These are phyloP conservation scores for Eupithecia centaureata DNA, from an alignment of 2,888 invertebrate genomes.

Conservation along the genomic window DNA sequence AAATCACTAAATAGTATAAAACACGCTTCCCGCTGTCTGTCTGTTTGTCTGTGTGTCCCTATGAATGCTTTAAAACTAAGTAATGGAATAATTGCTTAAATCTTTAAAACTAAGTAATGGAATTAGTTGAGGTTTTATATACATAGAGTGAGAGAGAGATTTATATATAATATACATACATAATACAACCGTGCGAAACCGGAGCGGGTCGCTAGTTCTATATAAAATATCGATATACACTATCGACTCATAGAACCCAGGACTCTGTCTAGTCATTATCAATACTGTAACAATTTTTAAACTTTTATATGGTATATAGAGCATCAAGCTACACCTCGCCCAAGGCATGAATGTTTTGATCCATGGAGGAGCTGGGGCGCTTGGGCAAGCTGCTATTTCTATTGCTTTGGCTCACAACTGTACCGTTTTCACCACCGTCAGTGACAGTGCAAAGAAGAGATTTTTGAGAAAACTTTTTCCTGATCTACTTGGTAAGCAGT, in stretches of 20 bases:
- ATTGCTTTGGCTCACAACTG: constrained; percentile 60
- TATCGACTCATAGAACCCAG: neutral
- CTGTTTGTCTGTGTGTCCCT: no score
- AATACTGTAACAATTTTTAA: neutral
- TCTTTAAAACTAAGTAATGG: no score
- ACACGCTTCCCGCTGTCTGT: no score
- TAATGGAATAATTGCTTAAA: no score
- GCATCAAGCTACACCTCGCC: constrained; percentile 41
- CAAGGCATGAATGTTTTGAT: constrained; percentile 45
- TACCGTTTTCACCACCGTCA: constrained; percentile 66
- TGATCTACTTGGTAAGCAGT: constrained; percentile 53
- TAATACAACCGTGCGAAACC: no score
- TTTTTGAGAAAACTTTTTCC: constrained; percentile 66
- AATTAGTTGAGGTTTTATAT: no score
- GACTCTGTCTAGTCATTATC: neutral
- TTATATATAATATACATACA: no score
- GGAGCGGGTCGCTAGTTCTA: no score
- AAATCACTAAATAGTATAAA: neutral
- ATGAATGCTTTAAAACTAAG: no score
- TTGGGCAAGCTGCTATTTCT: constrained; percentile 68
- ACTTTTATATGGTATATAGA: constrained; percentile 37
- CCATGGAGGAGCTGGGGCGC: constrained; percentile 58
- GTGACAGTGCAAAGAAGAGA: constrained; percentile 60
- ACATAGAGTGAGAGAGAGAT: no score
- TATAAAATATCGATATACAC: no score